Evolutionary conservation across 2,113 vertebrate genomes (phyloP), one percentile per base, ranked within the genome.

Genomic region (Myiopsitta monachus): DNA sequence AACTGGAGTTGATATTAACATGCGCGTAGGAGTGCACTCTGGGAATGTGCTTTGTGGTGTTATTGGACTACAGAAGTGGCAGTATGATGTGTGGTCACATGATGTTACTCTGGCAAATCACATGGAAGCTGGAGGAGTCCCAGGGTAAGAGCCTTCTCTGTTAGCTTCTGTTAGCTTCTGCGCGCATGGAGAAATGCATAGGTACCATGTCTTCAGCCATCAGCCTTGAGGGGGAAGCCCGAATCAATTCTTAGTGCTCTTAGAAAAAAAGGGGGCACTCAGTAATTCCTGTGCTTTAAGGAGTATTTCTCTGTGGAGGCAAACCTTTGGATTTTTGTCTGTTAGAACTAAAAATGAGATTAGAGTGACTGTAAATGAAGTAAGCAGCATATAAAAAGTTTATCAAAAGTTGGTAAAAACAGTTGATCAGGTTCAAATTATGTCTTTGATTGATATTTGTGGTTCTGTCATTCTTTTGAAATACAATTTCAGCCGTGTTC

Each of bases 71-170:
- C 99, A 99, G 98, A 99, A 99, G 94, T 99, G 99, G 99, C 99
- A 99, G 81, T 99, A 99, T 1, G 99, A 99, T 31, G 99, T 99
- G 27, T 99, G 99, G 99, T 99, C 99, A 66, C 99, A 99, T 54
- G 99, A 99, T 38, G 99, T 99, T 41, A 99, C 99, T 18, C 95
- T 99, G 95, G 99, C 99, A 96, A 99, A 99, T 94, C 99, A 99
- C 94, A 99, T 99, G 99, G 99, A 99, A 93, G 99, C 99, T 90
- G 99, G 99, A 52, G 99, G 99, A 83, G 98, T 99, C 28, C 99
- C 99, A 6, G 99, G 99, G 99, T 99, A 98, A 98, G 98, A 83
- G 10, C 4, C 27, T 82, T 63, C 49, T 64, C 66, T 82, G 6
- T 66, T 87, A 57, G 39, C 13, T 30, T 84, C 88, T 4, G 36